Evolutionary conservation across 2,888 invertebrate species (phyloP).

Genomic region (Apodemia mormo): DNA sequence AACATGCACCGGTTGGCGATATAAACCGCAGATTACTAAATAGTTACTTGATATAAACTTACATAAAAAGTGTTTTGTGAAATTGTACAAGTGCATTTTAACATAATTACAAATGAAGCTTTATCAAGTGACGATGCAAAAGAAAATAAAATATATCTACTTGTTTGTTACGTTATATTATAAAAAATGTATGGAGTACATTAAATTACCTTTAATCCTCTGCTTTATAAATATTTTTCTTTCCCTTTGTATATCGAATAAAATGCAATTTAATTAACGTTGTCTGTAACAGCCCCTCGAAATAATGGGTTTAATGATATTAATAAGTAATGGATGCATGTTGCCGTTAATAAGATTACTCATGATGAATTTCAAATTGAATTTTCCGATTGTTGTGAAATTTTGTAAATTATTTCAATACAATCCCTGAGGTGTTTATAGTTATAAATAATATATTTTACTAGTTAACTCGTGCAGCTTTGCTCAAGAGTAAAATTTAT

Average conservation of each 20-base stretch:
- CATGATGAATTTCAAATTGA: constrained; percentile 8
- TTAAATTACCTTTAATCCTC: neutral
- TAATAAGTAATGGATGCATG: constrained; percentile 3
- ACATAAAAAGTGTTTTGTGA: too few relatives aligned
- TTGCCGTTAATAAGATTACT: neutral
- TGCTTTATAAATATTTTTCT: neutral
- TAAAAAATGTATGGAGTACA: too few relatives aligned
- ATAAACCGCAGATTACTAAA: too few relatives aligned
- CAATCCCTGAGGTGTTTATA: neutral
- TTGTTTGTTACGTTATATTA: too few relatives aligned
- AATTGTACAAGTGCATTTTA: too few relatives aligned
- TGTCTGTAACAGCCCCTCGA: neutral
- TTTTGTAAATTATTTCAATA: constrained; percentile 3
- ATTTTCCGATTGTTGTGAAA: neutral
- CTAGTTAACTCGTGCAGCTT: too few relatives aligned
- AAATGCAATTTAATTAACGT: constrained; percentile 6
- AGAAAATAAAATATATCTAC: too few relatives aligned
- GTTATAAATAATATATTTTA: neutral
- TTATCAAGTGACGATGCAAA: too few relatives aligned
- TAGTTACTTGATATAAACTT: too few relatives aligned
- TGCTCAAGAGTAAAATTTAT: too few relatives aligned
- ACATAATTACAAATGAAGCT: too few relatives aligned
- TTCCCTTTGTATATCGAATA: neutral
- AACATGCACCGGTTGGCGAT: too few relatives aligned
- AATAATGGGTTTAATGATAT: constrained; percentile 2